Percentiles rank a stretch among this genome's conserved stretches.
These are phyloP conservation scores for Andrena marginata DNA, from an alignment of 2,888 invertebrate genomes.

Conservation along the genomic window DNA sequence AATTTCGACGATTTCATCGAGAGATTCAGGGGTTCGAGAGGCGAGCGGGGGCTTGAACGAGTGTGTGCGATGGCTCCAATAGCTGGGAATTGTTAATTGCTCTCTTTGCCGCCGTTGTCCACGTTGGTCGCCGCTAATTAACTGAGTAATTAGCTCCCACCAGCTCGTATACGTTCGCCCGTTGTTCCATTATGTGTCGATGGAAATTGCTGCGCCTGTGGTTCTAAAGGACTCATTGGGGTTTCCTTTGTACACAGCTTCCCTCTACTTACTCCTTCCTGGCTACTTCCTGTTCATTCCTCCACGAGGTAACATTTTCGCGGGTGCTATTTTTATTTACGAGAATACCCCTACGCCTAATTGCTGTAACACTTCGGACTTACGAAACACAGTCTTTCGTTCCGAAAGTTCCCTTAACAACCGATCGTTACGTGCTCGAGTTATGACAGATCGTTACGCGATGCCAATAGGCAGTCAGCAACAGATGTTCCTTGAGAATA, in stretches of 20 bases:
- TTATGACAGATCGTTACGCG: slow-evolving; percentile 43
- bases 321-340: background rate
- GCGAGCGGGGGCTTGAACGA: background rate
- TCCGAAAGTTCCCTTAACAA: slow-evolving; percentile 35
- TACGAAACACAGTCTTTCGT: slow-evolving; percentile 2
- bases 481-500: background rate
- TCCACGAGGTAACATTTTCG: too few relatives aligned
- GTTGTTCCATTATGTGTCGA: background rate
- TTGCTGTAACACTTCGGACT: background rate
- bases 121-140: slow-evolving; percentile 12
- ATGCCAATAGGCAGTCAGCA: background rate
- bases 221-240: background rate
- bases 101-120: background rate
- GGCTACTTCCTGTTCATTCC: background rate
- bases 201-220: background rate
- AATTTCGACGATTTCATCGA: slow-evolving; percentile 5
- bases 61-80: background rate
- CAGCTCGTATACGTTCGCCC: background rate
- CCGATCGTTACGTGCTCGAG: slow-evolving; percentile 32
- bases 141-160: slow-evolving; percentile 1
- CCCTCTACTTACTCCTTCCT: background rate
- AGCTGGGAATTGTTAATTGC: background rate
- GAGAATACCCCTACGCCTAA: background rate
- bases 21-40: background rate
- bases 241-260: background rate